These are phyloP conservation scores for Cryptoblepharus egeriae DNA, from an alignment of 2,797 vertebrate species.

Conservation along the genomic window DNA sequence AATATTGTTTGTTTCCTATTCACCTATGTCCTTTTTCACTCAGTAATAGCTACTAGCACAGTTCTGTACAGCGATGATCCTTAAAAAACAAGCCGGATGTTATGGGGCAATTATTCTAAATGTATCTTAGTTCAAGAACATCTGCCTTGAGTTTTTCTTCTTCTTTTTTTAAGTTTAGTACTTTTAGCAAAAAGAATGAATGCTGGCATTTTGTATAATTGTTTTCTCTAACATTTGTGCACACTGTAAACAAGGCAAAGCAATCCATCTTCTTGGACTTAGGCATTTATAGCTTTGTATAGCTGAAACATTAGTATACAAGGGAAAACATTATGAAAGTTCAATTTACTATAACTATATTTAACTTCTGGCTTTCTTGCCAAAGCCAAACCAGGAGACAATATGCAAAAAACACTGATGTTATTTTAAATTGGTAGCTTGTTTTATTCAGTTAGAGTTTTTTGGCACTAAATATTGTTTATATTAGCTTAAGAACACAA, in stretches of 20 bases:
- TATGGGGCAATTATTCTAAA: background rate
- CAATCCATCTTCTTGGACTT: rapidly evolving
- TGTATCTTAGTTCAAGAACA: background rate
- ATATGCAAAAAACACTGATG: conserved; percentile 43
- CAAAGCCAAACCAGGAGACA: conserved; percentile 54
- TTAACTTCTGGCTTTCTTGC: conserved; percentile 52
- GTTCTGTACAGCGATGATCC: background rate
- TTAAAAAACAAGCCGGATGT: background rate
- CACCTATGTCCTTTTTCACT: too few species aligned
- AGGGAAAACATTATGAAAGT: conserved; percentile 35
- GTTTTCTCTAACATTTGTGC: background rate
- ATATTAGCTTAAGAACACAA: background rate
- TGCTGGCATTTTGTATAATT: background rate
- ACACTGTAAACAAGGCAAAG: background rate
- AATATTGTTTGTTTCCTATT: background rate
- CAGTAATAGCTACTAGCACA: background rate
- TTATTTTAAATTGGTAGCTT: conserved; percentile 20
- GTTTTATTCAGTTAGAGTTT: background rate
- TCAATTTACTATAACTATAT: conserved; percentile 10
- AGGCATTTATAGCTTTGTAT: background rate
- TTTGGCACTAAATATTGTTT: conserved; percentile 8
- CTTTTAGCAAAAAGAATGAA: background rate
- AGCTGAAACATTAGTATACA: conserved; percentile 17
- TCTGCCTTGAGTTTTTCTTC: background rate
- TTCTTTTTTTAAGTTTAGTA: background rate